Conservation (phyloP, 2,888 invertebrate genomes). For the Drosophila diplacantha region DNA sequence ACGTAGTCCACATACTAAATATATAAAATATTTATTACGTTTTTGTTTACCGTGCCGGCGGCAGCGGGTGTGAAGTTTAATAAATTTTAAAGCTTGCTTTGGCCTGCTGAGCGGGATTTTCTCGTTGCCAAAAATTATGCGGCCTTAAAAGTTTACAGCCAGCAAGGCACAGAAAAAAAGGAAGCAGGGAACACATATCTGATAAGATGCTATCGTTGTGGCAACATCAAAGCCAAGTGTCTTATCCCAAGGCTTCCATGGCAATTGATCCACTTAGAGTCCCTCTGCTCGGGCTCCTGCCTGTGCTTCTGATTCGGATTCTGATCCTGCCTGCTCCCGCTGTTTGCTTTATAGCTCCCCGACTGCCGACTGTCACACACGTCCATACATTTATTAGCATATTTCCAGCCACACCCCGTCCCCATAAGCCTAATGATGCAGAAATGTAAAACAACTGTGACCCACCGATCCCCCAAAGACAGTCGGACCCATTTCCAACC, state of each 20-base stretch:
- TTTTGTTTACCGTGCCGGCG: slow-evolving; percentile 34
- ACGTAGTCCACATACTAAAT: neutral
- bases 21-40: slow-evolving; percentile 34
- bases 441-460: slow-evolving; percentile 36
- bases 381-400: slow-evolving; percentile 40
- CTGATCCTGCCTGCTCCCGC: slow-evolving; percentile 20
- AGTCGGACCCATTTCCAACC: slow-evolving; percentile 14
- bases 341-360: slow-evolving; percentile 29
- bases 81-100: slow-evolving; percentile 34
- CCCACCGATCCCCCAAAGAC: slow-evolving; percentile 10
- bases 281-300: neutral
- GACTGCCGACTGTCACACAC: slow-evolving; percentile 21
- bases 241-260: slow-evolving; percentile 9
- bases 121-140: slow-evolving; percentile 10
- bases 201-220: slow-evolving; percentile 23
- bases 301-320: neutral
- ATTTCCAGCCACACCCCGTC: slow-evolving; percentile 14
- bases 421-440: slow-evolving; percentile 36
- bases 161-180: neutral
- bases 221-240: slow-evolving; percentile 19
- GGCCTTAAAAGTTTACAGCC: slow-evolving; percentile 14
- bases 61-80: slow-evolving; percentile 22
- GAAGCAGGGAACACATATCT: neutral
- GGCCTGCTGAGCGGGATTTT: slow-evolving; percentile 20
- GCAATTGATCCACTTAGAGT: slow-evolving; percentile 26